Base-by-base conservation (phyloP, 92 coral and sea anemone genomes). In the Bergia puertoricense region DNA sequence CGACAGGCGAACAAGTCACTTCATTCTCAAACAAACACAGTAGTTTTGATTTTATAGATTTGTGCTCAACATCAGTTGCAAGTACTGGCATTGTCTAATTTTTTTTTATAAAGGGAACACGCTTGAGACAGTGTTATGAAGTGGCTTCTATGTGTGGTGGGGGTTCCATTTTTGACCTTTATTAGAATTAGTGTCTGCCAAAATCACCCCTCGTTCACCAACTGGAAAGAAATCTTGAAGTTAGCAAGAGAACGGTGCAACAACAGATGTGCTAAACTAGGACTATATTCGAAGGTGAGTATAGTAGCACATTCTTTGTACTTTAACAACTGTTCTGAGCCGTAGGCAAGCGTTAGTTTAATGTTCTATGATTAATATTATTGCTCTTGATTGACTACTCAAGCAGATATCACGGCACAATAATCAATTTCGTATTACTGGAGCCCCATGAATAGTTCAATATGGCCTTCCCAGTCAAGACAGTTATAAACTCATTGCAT, bases 161-260 rank as follows among this genome's bases (percentile, higher is more conserved):
- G 42, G 3, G 8, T 7, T 76, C 14, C 23, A 43, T 40, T 76
- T 43, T 76, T 76, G 20, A 40, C 80, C 8, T 16, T 76, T 20
- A 13, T 76, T 43, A 16, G 10, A 76, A 5, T 76, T 16, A 37
- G 79, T 42, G 4, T 76, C 46, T 42, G 80, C 30, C 51, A 41
- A 3, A 23, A 15, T 15, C 80, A 76, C n/a, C 69, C 30, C 30
- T 20, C 69, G 23, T 3, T 42, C 54, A 39, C 14, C 46, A 42
- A 76, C 48, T 76, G 80, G 80, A 39, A 39, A 76, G 51, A 41
- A 3, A 41, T 76, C 22, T 20, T 76, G 23, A 41, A 76, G 80
- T 76, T 76, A n/a, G 80, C 80, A 23, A 76, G 80, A 9, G 80
- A 76, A 45, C 44, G 8, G 4, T 76, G 80, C 46, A 14, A 76